These are phyloP conservation scores for Alethe castanea DNA, from an alignment of 2,113 vertebrate genomes.

Conservation along the genomic window DNA sequence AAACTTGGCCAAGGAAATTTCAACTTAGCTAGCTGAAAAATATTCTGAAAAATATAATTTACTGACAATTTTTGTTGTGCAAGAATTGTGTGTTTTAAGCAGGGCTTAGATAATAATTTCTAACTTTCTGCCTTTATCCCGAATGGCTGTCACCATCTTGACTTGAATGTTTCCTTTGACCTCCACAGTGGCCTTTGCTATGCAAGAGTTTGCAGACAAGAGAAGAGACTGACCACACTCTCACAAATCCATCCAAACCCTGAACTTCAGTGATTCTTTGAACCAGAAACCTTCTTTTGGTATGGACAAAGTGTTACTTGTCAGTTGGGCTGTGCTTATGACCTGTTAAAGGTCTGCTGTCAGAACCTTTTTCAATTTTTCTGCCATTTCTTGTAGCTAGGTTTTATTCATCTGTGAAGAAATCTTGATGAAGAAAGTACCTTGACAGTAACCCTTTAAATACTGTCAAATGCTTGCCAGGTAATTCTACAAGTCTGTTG, in stretches of 20 bases:
- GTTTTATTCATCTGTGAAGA: constrained; percentile 16
- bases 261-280: not conserved
- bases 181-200: not conserved
- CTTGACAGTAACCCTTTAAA: not conserved
- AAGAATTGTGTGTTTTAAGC: not conserved
- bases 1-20: not conserved
- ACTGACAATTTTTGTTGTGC: not conserved
- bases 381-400: not conserved
- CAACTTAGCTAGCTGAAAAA: not conserved
- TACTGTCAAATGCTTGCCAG: not conserved
- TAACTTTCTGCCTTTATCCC: not conserved
- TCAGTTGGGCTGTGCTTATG: not conserved
- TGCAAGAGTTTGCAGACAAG: not conserved
- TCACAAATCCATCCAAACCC: not conserved
- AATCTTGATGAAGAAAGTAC: not conserved
- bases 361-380: not conserved
- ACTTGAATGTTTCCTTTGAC: not conserved
- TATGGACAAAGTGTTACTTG: not conserved
- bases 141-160: not conserved
- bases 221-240: not conserved
- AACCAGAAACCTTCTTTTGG: not conserved
- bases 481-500: not conserved
- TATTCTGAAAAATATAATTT: not conserved
- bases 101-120: not conserved
- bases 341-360: not conserved